Base-by-base conservation (phyloP, 2,797 vertebrate species). In the Lindbergichthys nudifrons region DNA sequence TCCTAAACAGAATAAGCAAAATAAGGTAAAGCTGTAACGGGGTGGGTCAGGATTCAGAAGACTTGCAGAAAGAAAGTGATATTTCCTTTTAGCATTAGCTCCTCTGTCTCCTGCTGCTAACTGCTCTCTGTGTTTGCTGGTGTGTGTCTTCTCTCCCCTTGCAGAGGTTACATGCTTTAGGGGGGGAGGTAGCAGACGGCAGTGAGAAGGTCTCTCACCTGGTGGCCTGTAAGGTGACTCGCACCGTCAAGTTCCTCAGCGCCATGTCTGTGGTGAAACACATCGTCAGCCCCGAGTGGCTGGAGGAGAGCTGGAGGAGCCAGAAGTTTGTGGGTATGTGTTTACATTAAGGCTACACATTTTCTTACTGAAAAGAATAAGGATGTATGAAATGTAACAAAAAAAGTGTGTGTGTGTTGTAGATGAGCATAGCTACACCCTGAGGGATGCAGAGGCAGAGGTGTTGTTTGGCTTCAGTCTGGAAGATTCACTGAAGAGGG, bases 211-310 rank as follows among this genome's bases (percentile, higher is more conserved):
- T 96, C 78, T 98, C 97, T 5, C 98, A 99, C 85, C 92, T 99
- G 4, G 80, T 99, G 57, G 97, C 98, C 73, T 95, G 89, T 88
- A 98, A 98, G 91, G 98, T 99, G 90, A 98, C 96, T 0, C 96
- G 98, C 58, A 99, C 98, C 0, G 96, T 99, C 66, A 99, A 99
- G 87, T 99, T 99, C 91, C 95, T 99, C 76, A 97, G 96, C 0
- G 96, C 97, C 15, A 95, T 99, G 88, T 98, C 98, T 2, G 92
- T 97, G 54, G 97, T 96, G 51, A 97, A 96, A 89, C 96, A 98
- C 91, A 96, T 99, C 0, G 95, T 99, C 60, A 97, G 95, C 11
- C 96, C 96, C 0, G 97, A 98, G 39, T 99, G 98, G 98, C 92
- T 99, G 71, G 98, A 99, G 70, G 97, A 99, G 65, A 97, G 97